A percentile compares a stretch with the other conserved stretches of the same genome.
These are phyloP conservation scores for Hemibagrus wyckioides DNA, from an alignment of 2,113 vertebrate genomes.

Conservation along the genomic window DNA sequence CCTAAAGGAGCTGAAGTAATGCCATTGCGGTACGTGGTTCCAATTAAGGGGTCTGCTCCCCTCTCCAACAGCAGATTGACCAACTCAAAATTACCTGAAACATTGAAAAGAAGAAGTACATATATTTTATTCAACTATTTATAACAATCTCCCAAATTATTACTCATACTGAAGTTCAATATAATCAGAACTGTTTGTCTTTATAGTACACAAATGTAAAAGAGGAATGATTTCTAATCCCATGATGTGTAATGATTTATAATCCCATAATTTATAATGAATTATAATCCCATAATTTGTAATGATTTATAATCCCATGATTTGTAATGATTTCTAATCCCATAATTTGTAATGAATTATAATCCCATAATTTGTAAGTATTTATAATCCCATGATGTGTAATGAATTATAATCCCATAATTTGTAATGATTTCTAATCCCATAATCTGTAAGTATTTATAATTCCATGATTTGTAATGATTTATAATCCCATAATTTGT, in stretches of 20 bases:
- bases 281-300: neutral
- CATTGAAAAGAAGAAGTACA: neutral
- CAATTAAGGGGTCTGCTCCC: constrained; percentile 78
- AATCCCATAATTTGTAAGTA: no score
- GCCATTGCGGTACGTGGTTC: constrained; percentile 74
- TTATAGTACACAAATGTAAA: neutral
- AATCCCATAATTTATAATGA: neutral
- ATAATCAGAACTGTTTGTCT: no score
- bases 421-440: no score
- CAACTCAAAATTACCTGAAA: constrained; percentile 77
- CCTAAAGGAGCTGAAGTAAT: constrained; percentile 73
- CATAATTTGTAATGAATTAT: no score
- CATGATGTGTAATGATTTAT: no score
- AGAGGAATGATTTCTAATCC: neutral
- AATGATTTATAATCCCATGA: neutral
- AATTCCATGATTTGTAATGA: no score
- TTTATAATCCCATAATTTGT: no score
- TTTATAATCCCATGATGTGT: no score
- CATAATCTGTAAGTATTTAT: no score
- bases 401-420: no score
- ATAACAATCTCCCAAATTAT: neutral
- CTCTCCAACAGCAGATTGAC: constrained; percentile 77
- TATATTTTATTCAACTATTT: neutral
- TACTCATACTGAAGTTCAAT: neutral
- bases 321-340: no score